Evolutionary conservation across 2,797 vertebrate species (phyloP), one percentile per base, ranked within the genome.

Genomic region (Esox lucius): DNA sequence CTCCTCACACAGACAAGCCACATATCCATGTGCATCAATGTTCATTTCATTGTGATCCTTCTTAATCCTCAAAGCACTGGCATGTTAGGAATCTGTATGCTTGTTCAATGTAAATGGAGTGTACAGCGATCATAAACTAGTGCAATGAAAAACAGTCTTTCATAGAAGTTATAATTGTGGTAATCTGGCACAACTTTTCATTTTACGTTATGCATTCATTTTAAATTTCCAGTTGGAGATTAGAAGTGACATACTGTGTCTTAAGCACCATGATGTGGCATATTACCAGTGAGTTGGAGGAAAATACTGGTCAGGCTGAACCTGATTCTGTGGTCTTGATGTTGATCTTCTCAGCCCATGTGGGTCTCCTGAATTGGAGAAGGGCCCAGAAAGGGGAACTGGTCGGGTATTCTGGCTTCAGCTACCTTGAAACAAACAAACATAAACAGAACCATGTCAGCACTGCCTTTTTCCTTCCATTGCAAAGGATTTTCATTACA

Each of bases 271-370:
- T 33, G 15, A 65, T 28, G 42, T 46, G 2, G 15, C 62, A 33
- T 8, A 39, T 33, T 51, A 70, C 68, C 68, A 51, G 68, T 53
- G 26, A 53, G 17, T 51, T 19, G 26, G 9, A 49, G 69, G 26
- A 53, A 28, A 51, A 53, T 4, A 70, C 26, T 56, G 26, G 17
- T 17, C 26, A 51, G 28, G 28, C 16, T 33, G 3, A 31, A 31
- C 28, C 28, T 1, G 49, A 53, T 70, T 6, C 28, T 53, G 48
- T n/a, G 28, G 48, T 70, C 46, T 31, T 17, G 9, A 13, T 17
- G n/a, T 49, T 16, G 49, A 28, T 19, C 48, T 51, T 53, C 49
- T 56, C 51, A 70, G 28, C 26, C 69, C 69, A 70, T 70, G 69
- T 56, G 28, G 24, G 28, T 51, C 16, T 26, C 24, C 24, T 31